Percentiles rank a stretch among this genome's conserved stretches.
These are phyloP conservation scores for Pangasius djambal DNA, from an alignment of 2,797 vertebrate genomes.

Conservation along the genomic window DNA sequence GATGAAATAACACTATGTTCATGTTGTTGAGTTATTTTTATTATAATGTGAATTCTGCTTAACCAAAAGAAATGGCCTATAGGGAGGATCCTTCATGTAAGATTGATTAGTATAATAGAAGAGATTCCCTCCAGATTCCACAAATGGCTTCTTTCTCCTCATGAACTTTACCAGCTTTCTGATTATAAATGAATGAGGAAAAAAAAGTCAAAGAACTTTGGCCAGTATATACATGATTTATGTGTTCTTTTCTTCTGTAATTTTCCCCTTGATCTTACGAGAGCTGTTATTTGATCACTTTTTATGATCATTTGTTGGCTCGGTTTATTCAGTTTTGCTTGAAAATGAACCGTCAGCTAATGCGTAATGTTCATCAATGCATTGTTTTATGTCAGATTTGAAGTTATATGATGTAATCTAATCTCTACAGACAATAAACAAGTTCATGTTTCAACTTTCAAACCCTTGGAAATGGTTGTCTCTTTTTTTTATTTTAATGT, in stretches of 20 bases:
- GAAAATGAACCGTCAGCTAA: not conserved
- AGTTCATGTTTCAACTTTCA: not conserved
- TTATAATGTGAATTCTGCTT: slow-evolving; percentile 10
- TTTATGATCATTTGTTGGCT: not conserved
- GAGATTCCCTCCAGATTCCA: not conserved
- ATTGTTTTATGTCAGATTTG: slow-evolving; percentile 3
- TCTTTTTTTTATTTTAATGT: not conserved
- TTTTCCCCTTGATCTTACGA: not conserved
- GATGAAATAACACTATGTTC: slow-evolving; percentile 15
- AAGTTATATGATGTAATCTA: not conserved
- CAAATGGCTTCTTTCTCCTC: not conserved
- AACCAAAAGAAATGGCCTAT: not conserved
- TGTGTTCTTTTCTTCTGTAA: too few species aligned
- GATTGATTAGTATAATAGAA: not conserved
- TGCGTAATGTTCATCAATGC: not conserved
- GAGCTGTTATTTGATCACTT: not conserved
- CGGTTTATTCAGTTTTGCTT: not conserved
- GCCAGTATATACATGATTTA: not conserved
- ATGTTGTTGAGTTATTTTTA: not conserved
- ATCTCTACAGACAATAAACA: slow-evolving; percentile 13
- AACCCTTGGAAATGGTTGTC: not conserved
- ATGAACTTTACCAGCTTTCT: not conserved
- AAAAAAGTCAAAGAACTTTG: not conserved
- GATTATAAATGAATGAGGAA: too few species aligned
- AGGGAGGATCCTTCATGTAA: not conserved